These are phyloP conservation scores for Poeciliopsis presidionis DNA, from an alignment of 2,797 vertebrate species.

Conservation along the genomic window DNA sequence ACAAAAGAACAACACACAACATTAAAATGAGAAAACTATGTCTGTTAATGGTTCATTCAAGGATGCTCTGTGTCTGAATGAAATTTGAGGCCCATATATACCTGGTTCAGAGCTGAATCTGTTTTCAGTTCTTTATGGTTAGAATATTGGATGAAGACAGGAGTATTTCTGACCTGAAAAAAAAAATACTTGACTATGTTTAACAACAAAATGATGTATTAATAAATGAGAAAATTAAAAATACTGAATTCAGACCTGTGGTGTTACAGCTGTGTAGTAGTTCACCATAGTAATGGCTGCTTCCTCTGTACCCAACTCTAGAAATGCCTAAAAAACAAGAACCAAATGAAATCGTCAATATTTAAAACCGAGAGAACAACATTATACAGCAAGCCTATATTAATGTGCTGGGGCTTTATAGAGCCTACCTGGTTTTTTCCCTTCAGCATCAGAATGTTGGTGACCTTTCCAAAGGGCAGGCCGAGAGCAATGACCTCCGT, in stretches of 20 bases:
- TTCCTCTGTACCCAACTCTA: constrained; percentile 97
- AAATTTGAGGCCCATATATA: not conserved
- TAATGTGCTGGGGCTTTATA: not conserved
- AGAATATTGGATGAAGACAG: constrained; percentile 97
- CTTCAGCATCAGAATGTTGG: constrained; percentile 99
- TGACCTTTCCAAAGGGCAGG: constrained; percentile 97
- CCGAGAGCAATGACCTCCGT: constrained; percentile 98
- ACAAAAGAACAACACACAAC: not conserved
- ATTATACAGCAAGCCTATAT: not conserved
- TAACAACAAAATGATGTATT: not conserved
- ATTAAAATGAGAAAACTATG: not conserved
- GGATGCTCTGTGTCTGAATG: not conserved
- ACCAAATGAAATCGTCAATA: not conserved
- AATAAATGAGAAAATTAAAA: not conserved
- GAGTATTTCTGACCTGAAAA: constrained; percentile 91
- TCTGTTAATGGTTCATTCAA: not conserved
- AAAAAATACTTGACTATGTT: constrained; percentile 16
- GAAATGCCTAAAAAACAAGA: constrained; percentile 86
- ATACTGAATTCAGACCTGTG: constrained; percentile 68
- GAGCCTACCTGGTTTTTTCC: constrained; percentile 95
- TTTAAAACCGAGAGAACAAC: not conserved
- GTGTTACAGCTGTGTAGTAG: constrained; percentile 94
- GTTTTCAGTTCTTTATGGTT: constrained; percentile 99
- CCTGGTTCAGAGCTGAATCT: constrained; percentile 97
- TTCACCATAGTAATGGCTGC: constrained; percentile 98